Percentiles rank a stretch among this genome's conserved stretches.
Conservation (phyloP, 2,888 invertebrate species). For the Odontocerum albicorne region DNA sequence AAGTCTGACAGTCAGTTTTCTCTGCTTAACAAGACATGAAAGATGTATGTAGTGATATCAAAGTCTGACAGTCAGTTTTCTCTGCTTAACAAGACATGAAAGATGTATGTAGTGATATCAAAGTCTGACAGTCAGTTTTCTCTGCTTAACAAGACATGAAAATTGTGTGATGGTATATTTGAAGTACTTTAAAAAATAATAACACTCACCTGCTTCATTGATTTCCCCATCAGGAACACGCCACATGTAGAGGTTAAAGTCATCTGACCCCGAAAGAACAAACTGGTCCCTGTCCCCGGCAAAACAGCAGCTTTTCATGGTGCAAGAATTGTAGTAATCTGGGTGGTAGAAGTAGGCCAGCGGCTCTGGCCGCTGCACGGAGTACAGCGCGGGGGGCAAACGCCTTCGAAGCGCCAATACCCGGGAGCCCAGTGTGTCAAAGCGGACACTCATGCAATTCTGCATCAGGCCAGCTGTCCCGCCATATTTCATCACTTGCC, state of each 20-base stretch:
- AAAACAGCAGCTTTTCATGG: slow-evolving; percentile 96
- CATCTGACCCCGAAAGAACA: slow-evolving; percentile 92
- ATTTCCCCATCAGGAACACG: slow-evolving; percentile 67
- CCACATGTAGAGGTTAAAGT: slow-evolving; percentile 95
- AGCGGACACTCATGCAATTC: slow-evolving; percentile 91
- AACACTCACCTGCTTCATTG: background rate
- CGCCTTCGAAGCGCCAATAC: slow-evolving; percentile 82
- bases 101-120: too few species aligned
- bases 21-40: too few species aligned
- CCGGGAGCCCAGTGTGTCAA: slow-evolving; percentile 75
- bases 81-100: too few species aligned
- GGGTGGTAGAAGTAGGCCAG: slow-evolving; percentile 87
- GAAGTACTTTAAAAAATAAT: background rate
- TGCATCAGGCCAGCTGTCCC: slow-evolving; percentile 61
- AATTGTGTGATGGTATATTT: background rate
- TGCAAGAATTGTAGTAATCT: slow-evolving; percentile 93
- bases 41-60: too few species aligned
- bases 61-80: too few species aligned
- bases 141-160: too few species aligned
- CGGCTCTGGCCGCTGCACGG: slow-evolving; percentile 66
- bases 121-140: too few species aligned
- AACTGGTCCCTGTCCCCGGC: slow-evolving; percentile 89
- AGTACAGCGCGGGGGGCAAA: slow-evolving; percentile 83
- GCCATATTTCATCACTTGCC: slow-evolving; percentile 70
- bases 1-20: too few species aligned